Evolutionary conservation across 2,113 vertebrate species (phyloP).

Genomic region (Gymnobelideus leadbeateri): DNA sequence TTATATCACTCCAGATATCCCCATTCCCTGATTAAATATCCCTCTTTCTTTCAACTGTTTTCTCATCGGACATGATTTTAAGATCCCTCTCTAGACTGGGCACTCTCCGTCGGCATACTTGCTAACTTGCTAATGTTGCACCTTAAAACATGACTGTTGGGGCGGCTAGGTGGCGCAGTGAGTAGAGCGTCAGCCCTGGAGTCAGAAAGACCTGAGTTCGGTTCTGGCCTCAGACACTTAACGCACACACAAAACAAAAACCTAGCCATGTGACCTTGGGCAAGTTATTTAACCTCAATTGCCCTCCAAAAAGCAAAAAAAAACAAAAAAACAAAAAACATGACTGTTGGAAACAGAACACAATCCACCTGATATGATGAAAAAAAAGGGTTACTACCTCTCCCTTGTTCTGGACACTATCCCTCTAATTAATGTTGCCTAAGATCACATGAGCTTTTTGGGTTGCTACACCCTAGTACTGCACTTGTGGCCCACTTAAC

Average conservation of each 20-base stretch:
- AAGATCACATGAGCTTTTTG: neutral
- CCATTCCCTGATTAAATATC: neutral
- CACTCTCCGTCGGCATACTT: neutral
- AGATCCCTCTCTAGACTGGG: neutral
- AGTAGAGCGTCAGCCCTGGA: too few relatives aligned
- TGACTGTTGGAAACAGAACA: neutral
- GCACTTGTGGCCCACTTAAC: neutral
- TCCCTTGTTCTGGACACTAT: neutral
- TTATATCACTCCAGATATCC: neutral
- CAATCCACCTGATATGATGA: neutral
- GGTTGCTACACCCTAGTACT: neutral
- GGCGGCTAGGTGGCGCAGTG: too few relatives aligned
- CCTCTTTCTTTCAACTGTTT: neutral
- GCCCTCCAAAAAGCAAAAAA: too few relatives aligned
- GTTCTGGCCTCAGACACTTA: too few relatives aligned
- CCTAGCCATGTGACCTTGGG: too few relatives aligned
- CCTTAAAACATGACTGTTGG: neutral
- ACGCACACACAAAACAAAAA: too few relatives aligned
- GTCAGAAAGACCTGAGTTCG: too few relatives aligned
- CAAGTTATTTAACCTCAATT: too few relatives aligned
- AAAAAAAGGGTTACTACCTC: neutral
- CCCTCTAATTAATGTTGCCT: neutral
- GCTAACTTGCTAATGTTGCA: neutral
- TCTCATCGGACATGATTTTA: neutral
- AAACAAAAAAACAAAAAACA: too few relatives aligned